phyloP scores from a whole-genome alignment of 2,888 invertebrate genomes.

The Polymixis lichenea region DNA sequence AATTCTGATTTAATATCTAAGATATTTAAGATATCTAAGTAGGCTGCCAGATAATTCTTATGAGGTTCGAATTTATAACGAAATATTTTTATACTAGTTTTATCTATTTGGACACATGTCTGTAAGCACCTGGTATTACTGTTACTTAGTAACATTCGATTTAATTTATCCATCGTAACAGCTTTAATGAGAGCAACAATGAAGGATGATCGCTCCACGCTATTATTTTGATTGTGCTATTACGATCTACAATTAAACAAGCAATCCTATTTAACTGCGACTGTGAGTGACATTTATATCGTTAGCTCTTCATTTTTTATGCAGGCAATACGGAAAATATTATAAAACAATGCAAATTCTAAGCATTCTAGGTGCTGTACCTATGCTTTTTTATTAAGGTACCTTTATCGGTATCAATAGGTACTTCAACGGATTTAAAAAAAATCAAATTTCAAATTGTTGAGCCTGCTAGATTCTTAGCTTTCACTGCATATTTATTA shows the following conservation, averaged over 20 bases:
- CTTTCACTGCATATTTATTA: not conserved
- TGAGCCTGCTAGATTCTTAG: not conserved
- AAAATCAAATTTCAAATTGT: not conserved
- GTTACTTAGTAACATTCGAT: not conserved
- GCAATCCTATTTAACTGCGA: not conserved
- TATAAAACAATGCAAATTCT: not conserved
- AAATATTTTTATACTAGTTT: not conserved
- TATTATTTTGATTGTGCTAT: not conserved
- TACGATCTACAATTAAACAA: slow-evolving; percentile 9
- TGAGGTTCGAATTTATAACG: not conserved
- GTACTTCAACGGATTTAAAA: not conserved
- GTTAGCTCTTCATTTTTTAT: not conserved
- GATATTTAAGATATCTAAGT: not conserved
- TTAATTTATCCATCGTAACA: not conserved
- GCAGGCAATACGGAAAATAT: not conserved
- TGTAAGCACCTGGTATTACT: not conserved
- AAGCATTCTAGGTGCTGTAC: too few relatives aligned
- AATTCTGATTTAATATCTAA: not conserved
- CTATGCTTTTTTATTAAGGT: not conserved
- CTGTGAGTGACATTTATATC: not conserved
- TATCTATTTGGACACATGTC: not conserved
- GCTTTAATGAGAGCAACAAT: not conserved
- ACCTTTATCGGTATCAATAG: not conserved
- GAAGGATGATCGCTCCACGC: too few relatives aligned
- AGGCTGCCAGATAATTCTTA: not conserved